Base-by-base conservation (phyloP, 2,888 invertebrate species). In the Sepioteuthis lessoniana region DNA sequence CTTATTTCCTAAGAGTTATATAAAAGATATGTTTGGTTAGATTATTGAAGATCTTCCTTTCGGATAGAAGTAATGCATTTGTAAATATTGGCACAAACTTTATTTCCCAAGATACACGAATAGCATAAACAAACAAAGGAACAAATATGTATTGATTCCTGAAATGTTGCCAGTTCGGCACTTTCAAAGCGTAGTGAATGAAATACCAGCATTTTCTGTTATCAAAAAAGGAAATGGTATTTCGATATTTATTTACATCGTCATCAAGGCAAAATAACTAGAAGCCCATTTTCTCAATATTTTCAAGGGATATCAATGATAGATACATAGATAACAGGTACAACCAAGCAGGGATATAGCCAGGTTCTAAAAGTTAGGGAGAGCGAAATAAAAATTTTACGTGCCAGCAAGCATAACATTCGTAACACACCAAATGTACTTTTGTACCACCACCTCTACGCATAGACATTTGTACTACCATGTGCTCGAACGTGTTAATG, bases 61-160 rank as follows among this genome's bases (percentile, higher is more conserved):
- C 76, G 0, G 35, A 76, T 76, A 76, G n/a, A 76, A 76, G 76
- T 4, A 76, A 35, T 16, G n/a, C 76, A 76, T n/a, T 76, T 35
- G 76, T 76, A 76, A 76, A 76, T 35, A 76, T 76, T 76, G 76
- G 76, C 76, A 76, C n/a, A n/a, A n/a, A 76, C n/a, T 35, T 35
- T 13, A 35, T 76, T 76, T 76, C n/a, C 76, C 76, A 35, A n/a
- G 76, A 76, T 76, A 76, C n/a, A 76, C 76, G 76, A 76, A 76
- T n/a, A 76, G n/a, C n/a, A 76, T 76, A 76, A 76, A 76, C 35
- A 76, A 76, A 76, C 76, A 76, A 76, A n/a, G 76, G n/a, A 35
- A 76, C 35, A 16, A 13, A 76, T 76, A 76, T 76, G 76, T 76
- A 76, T 76, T 19, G 76, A 76, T 76, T 19, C 13, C 13, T 76